A percentile compares a stretch with the other conserved stretches of the same genome.
phyloP scores from a whole-genome alignment of 2,113 vertebrate species.

The Coregonus clupeaformis region DNA sequence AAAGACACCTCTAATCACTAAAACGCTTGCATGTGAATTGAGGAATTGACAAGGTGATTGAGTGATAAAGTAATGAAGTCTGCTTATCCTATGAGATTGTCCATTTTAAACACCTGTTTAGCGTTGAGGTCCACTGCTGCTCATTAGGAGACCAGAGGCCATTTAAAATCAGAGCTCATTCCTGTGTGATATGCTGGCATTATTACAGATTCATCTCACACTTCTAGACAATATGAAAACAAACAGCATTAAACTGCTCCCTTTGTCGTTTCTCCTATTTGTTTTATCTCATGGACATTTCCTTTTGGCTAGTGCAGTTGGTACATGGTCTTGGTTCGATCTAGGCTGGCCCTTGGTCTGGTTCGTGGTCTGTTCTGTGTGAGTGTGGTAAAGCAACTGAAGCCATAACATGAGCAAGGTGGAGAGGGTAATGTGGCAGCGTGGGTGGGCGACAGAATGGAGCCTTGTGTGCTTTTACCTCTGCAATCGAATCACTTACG shows the following conservation, averaged over 20 bases:
- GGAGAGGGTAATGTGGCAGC: constrained; percentile 11
- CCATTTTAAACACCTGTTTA: constrained; percentile 53
- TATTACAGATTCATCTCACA: background rate
- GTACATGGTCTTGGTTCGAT: too few species aligned
- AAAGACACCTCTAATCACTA: constrained; percentile 16
- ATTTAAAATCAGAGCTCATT: background rate
- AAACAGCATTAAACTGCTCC: too few species aligned
- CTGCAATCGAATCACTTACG: constrained; percentile 51
- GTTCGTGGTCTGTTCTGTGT: too few species aligned
- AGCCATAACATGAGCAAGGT: background rate
- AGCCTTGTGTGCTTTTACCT: constrained; percentile 49
- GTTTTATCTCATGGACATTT: too few species aligned
- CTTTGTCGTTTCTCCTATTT: too few species aligned
- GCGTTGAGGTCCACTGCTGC: constrained; percentile 21
- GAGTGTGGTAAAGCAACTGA: too few species aligned
- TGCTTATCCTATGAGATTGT: constrained; percentile 30
- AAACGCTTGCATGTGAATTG: constrained; percentile 25
- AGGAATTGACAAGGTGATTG: constrained; percentile 50
- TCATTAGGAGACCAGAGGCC: too few species aligned
- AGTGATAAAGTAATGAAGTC: constrained; percentile 58
- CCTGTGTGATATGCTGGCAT: background rate
- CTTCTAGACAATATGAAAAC: background rate
- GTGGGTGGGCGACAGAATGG: constrained; percentile 48
- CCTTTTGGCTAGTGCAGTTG: too few species aligned
- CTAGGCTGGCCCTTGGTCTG: too few species aligned